A percentile compares a stretch with the other conserved stretches of the same genome.
Conservation (phyloP, 2,797 vertebrate species). For the Anas flavirostris region DNA sequence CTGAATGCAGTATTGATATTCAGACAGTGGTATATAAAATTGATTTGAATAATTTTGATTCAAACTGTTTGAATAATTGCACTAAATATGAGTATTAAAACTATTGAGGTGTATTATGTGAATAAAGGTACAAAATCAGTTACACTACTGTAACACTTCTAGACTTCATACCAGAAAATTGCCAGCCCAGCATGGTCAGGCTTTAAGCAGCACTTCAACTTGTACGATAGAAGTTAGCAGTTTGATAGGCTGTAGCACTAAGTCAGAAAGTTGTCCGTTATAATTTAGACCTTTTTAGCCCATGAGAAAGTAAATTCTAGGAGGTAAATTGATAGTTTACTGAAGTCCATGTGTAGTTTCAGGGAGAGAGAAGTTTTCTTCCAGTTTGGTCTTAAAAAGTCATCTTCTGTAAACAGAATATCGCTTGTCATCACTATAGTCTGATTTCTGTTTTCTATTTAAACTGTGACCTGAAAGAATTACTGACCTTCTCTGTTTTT, state of each 20-base stretch:
- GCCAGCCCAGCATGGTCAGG: neutral
- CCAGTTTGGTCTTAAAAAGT: neutral
- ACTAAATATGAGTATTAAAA: conserved; percentile 20
- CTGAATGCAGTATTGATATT: neutral
- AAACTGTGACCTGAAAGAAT: neutral
- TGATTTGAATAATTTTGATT: too few relatives aligned
- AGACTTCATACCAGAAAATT: neutral
- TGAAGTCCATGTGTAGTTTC: neutral
- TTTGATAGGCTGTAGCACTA: neutral
- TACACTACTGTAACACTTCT: neutral
- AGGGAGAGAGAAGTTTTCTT: neutral
- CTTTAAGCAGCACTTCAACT: neutral
- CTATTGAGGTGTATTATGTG: neutral
- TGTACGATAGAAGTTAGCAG: neutral
- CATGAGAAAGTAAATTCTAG: conserved; percentile 1
- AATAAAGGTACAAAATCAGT: neutral
- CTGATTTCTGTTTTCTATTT: conserved; percentile 37
- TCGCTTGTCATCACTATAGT: neutral
- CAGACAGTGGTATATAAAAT: neutral
- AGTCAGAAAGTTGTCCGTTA: neutral
- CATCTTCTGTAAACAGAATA: neutral
- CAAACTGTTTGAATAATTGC: conserved; percentile 12
- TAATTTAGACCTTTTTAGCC: conserved; percentile 13
- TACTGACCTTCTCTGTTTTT: neutral
- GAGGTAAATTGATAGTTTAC: neutral